Percentiles rank a stretch among this genome's conserved stretches.
These are phyloP conservation scores for Ispidina lecontei DNA, from an alignment of 2,797 vertebrate species.

Conservation along the genomic window DNA sequence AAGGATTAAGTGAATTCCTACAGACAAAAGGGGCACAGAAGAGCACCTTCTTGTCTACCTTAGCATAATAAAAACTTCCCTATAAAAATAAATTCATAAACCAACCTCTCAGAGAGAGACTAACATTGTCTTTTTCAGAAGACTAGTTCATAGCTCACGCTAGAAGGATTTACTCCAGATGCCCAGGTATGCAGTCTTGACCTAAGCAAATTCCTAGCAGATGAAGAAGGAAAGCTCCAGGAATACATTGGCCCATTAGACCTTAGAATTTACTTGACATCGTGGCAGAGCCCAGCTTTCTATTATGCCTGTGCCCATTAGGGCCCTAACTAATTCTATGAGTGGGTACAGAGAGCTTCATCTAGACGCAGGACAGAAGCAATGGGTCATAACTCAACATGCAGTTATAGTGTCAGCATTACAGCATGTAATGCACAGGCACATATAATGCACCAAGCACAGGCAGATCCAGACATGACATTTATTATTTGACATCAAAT, in stretches of 20 bases:
- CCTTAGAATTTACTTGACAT: background rate
- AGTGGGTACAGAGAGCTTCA: background rate
- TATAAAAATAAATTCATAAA: background rate
- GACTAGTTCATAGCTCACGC: background rate
- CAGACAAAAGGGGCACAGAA: background rate
- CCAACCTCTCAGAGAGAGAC: background rate
- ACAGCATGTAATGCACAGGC: background rate
- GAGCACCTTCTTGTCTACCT: background rate
- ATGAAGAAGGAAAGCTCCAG: background rate
- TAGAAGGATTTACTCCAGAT: background rate
- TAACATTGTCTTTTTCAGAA: background rate
- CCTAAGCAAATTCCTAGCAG: background rate
- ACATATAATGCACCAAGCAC: background rate
- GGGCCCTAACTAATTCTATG: background rate
- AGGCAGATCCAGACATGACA: background rate
- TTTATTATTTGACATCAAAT: background rate
- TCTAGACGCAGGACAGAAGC: background rate
- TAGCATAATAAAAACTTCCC: accelerated
- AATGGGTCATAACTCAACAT: background rate
- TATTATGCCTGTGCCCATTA: accelerated
- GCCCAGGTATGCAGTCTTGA: background rate
- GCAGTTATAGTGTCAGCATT: background rate
- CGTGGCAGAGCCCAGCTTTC: background rate
- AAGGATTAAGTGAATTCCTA: background rate
- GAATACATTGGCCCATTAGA: background rate